Percentiles rank a stretch among this genome's conserved stretches.
Evolutionary conservation across 1,140 invertebrate species (phyloP).

Genomic region (Drosophila azteca): DNA sequence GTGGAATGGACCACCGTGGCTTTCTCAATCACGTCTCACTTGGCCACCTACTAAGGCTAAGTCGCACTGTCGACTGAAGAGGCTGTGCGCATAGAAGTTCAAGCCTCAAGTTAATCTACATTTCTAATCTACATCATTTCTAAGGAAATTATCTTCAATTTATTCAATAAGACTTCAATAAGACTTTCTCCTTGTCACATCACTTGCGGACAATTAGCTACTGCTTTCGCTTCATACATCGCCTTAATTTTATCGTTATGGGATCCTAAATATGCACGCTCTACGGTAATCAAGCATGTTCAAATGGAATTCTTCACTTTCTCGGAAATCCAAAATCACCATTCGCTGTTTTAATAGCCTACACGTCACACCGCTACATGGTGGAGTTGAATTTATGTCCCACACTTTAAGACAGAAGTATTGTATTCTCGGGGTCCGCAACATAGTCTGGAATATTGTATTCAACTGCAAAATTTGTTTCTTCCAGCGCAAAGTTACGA

Average conservation of each 20-base stretch:
- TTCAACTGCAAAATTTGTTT: conserved; percentile 3
- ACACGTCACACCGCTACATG: background rate
- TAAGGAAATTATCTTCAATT: background rate
- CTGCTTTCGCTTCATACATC: no score
- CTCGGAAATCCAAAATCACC: background rate
- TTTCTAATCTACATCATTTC: background rate
- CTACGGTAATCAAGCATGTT: background rate
- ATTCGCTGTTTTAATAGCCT: background rate
- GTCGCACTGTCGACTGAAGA: no score
- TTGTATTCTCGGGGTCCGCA: conserved; percentile 9
- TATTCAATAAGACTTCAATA: no score
- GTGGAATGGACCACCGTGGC: no score
- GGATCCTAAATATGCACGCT: background rate
- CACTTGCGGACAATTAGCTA: background rate
- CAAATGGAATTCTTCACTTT: background rate
- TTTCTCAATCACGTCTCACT: background rate
- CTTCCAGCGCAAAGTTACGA: conserved; percentile 1
- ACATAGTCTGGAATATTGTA: conserved; percentile 4
- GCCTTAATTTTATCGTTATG: background rate
- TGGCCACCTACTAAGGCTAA: conserved; percentile 1
- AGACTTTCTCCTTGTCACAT: no score
- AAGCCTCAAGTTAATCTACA: background rate
- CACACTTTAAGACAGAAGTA: conserved; percentile 5
- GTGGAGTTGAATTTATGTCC: background rate
- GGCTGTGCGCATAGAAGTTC: no score